These are phyloP conservation scores for Ichneumoninae sp. DNA, from an alignment of 2,888 invertebrate species.

Conservation along the genomic window DNA sequence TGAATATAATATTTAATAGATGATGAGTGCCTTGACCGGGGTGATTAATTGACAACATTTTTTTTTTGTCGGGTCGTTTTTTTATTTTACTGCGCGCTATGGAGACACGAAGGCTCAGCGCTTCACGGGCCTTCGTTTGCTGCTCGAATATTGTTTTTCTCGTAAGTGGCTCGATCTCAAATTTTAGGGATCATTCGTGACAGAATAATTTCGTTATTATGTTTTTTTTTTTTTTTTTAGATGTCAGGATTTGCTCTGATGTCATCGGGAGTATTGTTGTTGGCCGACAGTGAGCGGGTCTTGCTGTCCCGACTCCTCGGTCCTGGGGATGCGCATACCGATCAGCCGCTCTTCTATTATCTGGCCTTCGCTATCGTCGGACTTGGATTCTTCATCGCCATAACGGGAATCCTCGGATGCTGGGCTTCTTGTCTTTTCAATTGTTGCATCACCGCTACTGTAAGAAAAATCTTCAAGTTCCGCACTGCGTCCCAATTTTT, in stretches of 20 bases:
- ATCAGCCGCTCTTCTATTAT: conserved; percentile 92
- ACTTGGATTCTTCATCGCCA: conserved; percentile 89
- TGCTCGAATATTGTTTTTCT: conserved; percentile 82
- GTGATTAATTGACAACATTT: neutral
- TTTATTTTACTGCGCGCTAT: conserved; percentile 58
- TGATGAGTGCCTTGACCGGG: conserved; percentile 3
- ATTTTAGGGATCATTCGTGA: conserved; percentile 6
- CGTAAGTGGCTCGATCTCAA: conserved; percentile 74
- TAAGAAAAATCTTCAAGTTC: conserved; percentile 83
- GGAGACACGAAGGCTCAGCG: conserved; percentile 74
- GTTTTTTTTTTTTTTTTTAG: conserved; percentile 85
- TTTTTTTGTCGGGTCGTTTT: neutral
- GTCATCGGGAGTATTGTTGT: conserved; percentile 89
- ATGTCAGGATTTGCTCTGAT: conserved; percentile 90
- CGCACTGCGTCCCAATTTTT: neutral
- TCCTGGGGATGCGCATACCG: conserved; percentile 86
- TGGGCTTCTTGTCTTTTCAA: conserved; percentile 93
- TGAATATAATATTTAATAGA: conserved; percentile 29
- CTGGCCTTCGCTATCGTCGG: conserved; percentile 89
- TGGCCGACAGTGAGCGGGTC: conserved; percentile 90
- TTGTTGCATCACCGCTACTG: conserved; percentile 89
- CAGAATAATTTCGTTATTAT: neutral
- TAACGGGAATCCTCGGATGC: conserved; percentile 91
- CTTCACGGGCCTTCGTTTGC: conserved; percentile 79
- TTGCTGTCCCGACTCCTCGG: conserved; percentile 90